phyloP scores from a whole-genome alignment of 2,888 invertebrate genomes.

The Calephelis perditalis region DNA sequence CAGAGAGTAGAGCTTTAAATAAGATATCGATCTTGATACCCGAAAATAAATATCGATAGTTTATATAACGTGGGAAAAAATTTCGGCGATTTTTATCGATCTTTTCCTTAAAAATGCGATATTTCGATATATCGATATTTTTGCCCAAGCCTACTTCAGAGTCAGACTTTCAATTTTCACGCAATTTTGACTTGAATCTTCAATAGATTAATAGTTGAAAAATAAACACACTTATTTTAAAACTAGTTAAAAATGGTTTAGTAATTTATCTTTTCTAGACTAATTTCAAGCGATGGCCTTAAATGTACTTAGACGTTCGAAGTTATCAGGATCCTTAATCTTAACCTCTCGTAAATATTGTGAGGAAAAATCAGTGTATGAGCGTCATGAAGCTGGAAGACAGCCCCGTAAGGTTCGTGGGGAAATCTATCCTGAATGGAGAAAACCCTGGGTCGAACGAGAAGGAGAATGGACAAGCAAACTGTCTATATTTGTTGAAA shows the following conservation, averaged over 20 bases:
- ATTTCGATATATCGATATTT: no score
- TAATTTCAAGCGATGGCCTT: constrained; percentile 39
- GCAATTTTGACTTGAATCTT: no score
- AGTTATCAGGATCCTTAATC: constrained; percentile 23
- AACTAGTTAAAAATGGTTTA: background rate
- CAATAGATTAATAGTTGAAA: no score
- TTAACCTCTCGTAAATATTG: constrained; percentile 47
- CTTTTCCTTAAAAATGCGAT: no score
- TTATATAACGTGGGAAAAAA: no score
- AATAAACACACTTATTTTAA: no score
- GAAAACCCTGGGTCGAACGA: constrained; percentile 78
- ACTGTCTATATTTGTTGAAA: constrained; percentile 73
- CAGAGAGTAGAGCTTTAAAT: no score
- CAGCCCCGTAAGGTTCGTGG: constrained; percentile 51
- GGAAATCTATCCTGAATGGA: constrained; percentile 77
- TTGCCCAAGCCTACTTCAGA: no score
- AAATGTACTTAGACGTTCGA: constrained; percentile 36
- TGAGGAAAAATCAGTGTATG: constrained; percentile 56
- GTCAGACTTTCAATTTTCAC: background rate
- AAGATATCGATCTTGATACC: no score
- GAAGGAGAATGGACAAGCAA: constrained; percentile 78
- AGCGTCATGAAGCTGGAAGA: constrained; percentile 54
- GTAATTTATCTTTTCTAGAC: background rate
- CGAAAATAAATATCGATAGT: no score
- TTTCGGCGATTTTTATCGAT: no score